These are phyloP conservation scores for Lordiphosa stackelbergi DNA, from an alignment of 1,140 invertebrate genomes.

Conservation along the genomic window DNA sequence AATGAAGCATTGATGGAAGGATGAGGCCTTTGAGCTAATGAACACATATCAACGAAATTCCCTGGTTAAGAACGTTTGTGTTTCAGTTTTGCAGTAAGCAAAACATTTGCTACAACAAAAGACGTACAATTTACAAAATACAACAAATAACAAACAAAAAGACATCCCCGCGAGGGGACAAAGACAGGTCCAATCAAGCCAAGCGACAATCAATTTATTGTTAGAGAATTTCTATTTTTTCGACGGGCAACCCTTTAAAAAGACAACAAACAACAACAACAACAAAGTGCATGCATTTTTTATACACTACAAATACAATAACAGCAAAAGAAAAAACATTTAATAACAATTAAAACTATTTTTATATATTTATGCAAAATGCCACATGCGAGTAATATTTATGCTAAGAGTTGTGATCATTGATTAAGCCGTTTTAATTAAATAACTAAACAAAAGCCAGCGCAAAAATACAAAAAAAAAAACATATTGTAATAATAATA, in stretches of 20 bases:
- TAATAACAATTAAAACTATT: conserved; percentile 23
- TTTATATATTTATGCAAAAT: conserved; percentile 50
- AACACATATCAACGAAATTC: conserved; percentile 69
- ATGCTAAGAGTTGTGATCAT: conserved; percentile 77
- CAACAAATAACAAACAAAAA: not conserved
- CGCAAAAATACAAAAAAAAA: conserved; percentile 30
- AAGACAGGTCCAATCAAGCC: too few relatives aligned
- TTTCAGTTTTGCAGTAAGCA: conserved; percentile 34
- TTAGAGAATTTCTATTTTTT: too few relatives aligned
- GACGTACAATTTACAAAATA: conserved; percentile 21
- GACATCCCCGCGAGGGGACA: not conserved
- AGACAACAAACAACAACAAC: conserved; percentile 6
- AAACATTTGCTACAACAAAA: conserved; percentile 32
- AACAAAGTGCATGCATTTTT: conserved; percentile 25
- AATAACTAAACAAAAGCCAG: conserved; percentile 35
- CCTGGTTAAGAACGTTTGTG: conserved; percentile 28
- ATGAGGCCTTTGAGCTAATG: conserved; percentile 58
- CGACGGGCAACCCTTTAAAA: not conserved
- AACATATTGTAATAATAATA: conserved; percentile 19
- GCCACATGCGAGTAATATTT: conserved; percentile 71
- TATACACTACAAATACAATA: conserved; percentile 23
- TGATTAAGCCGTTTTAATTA: conserved; percentile 73
- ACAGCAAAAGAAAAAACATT: conserved; percentile 25
- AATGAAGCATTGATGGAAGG: not conserved
- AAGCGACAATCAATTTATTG: too few relatives aligned